These are phyloP conservation scores for Urocynchramus pylzowi DNA, from an alignment of 2,113 vertebrate genomes.

Conservation along the genomic window DNA sequence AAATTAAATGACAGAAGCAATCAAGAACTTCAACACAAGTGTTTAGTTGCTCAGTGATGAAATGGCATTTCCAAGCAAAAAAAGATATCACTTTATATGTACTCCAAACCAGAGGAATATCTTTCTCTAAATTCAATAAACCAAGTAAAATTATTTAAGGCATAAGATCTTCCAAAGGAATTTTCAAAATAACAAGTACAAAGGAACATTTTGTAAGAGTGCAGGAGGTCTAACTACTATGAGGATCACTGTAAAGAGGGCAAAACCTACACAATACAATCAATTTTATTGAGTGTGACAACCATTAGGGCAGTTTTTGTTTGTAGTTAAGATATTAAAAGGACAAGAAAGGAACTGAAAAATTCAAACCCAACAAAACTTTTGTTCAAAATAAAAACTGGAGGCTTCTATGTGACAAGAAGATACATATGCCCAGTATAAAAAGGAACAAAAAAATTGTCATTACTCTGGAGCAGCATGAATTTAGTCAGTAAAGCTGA, in stretches of 20 bases:
- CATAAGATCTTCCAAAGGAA: background rate
- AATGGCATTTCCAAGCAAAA: background rate
- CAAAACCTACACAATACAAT: background rate
- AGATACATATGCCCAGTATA: background rate
- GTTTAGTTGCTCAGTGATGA: background rate
- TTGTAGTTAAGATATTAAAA: background rate
- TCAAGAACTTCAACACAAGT: background rate
- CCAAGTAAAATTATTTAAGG: background rate
- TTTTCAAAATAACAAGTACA: background rate
- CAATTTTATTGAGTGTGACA: background rate
- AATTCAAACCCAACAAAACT: background rate
- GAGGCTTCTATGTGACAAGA: background rate
- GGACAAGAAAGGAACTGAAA: background rate
- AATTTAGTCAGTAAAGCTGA: background rate
- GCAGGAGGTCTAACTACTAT: background rate
- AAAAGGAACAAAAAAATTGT: background rate
- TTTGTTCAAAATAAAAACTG: background rate
- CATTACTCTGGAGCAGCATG: background rate
- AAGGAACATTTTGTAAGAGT: background rate
- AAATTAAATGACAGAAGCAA: background rate
- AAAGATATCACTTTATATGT: background rate
- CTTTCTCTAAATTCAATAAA: conserved; percentile 29
- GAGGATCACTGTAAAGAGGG: background rate
- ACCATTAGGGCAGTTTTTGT: background rate
- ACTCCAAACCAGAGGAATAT: background rate